Conservation (phyloP, 2,797 vertebrate genomes). For the Neomorphus geoffroyi region DNA sequence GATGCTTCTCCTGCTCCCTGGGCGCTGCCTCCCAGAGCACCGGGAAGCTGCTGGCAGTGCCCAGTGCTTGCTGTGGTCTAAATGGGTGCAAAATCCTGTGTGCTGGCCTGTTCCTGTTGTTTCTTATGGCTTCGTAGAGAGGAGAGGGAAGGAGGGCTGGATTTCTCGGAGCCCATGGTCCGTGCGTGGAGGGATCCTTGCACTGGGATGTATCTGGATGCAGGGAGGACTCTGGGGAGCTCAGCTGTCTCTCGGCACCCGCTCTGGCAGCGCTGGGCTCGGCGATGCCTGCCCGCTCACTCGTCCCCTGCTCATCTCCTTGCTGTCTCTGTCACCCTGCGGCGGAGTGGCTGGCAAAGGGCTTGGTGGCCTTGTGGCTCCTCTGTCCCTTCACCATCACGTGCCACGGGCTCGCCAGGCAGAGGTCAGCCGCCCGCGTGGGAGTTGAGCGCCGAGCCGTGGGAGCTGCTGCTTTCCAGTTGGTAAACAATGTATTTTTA, state of each 20-base stretch:
- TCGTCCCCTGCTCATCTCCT: background rate
- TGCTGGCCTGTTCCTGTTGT: background rate
- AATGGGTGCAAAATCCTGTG: background rate
- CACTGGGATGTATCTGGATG: background rate
- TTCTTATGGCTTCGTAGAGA: background rate
- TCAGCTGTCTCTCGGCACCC: accelerated
- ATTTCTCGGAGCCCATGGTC: background rate
- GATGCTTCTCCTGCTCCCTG: background rate
- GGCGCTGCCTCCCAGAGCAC: background rate
- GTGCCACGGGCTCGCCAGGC: background rate
- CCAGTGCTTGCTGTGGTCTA: background rate
- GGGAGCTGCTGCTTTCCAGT: background rate
- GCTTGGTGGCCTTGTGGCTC: background rate
- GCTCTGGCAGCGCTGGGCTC: background rate
- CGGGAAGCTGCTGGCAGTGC: accelerated
- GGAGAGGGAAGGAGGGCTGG: background rate
- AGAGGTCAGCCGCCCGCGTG: background rate
- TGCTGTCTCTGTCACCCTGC: background rate
- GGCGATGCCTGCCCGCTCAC: background rate
- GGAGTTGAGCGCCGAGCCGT: background rate
- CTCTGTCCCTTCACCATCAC: background rate
- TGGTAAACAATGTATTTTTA: background rate
- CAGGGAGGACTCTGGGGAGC: background rate
- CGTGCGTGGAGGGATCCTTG: accelerated
- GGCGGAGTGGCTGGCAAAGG: background rate